These are phyloP conservation scores for Psilopsiagon aurifrons DNA, from an alignment of 2,113 vertebrate genomes.

Conservation along the genomic window DNA sequence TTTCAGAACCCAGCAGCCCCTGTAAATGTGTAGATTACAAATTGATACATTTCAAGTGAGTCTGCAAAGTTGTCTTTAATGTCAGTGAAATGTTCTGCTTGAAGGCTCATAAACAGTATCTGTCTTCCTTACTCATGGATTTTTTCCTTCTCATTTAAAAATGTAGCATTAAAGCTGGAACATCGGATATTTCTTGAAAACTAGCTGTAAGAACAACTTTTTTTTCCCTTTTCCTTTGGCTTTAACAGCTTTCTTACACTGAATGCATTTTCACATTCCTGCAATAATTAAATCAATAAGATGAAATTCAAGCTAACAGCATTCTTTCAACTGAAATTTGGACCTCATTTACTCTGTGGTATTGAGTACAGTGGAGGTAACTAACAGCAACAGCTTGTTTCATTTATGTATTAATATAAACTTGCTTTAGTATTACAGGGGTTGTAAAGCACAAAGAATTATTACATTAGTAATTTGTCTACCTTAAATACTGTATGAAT, in stretches of 20 bases:
- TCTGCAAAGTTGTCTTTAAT: conserved; percentile 19
- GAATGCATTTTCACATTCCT: conserved; percentile 46
- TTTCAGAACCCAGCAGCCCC: conserved; percentile 53
- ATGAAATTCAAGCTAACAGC: conserved; percentile 26
- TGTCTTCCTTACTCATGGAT: neutral
- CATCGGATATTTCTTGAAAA: neutral
- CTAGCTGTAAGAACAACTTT: neutral
- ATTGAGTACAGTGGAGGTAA: neutral
- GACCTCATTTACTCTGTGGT: neutral
- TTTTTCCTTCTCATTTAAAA: neutral
- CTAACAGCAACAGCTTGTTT: conserved; percentile 37
- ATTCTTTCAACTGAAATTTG: conserved; percentile 1
- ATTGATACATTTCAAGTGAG: conserved; percentile 1
- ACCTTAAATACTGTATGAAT: neutral
- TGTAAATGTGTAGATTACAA: conserved; percentile 21
- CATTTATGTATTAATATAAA: conserved; percentile 11
- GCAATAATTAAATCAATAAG: conserved; percentile 27
- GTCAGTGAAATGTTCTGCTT: conserved; percentile 27
- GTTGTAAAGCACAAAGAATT: neutral
- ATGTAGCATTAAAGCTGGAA: neutral
- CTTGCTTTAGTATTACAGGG: neutral
- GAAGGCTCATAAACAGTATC: neutral
- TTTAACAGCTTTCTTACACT: conserved; percentile 5
- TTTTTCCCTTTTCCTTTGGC: neutral
- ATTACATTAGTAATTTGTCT: neutral